Evolutionary conservation across 2,888 invertebrate genomes (phyloP).

Genomic region (Tetheella fluctuosa): DNA sequence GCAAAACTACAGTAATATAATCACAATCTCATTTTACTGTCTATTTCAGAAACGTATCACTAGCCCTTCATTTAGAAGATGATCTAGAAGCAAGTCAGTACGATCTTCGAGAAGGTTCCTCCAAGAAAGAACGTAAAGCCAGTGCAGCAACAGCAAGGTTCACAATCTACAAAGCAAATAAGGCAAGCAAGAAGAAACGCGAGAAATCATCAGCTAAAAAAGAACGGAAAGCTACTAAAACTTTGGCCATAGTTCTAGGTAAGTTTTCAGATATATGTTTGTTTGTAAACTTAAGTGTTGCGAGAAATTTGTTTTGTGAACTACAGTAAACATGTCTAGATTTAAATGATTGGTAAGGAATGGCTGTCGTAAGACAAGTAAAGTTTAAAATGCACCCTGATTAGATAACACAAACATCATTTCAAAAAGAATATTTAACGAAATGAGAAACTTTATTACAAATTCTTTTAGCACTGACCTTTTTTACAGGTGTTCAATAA

Average conservation of each 20-base stretch:
- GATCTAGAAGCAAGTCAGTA: slow-evolving; percentile 69
- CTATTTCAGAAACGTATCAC: slow-evolving; percentile 84
- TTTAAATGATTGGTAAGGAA: not conserved
- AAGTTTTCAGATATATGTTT: slow-evolving; percentile 58
- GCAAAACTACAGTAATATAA: no score
- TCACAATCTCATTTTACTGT: not conserved
- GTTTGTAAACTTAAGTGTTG: slow-evolving; percentile 1
- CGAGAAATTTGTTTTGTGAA: not conserved
- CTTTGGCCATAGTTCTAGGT: slow-evolving; percentile 99
- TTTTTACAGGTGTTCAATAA: no score
- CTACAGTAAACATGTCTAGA: not conserved
- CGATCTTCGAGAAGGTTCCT: slow-evolving; percentile 71
- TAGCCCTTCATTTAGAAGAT: slow-evolving; percentile 73
- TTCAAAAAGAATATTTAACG: no score
- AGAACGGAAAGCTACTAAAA: slow-evolving; percentile 99
- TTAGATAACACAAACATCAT: no score
- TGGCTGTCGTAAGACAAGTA: not conserved
- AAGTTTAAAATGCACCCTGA: not conserved
- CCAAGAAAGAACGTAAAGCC: slow-evolving; percentile 90
- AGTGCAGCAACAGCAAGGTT: slow-evolving; percentile 89
- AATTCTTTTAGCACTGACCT: no score
- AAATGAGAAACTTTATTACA: not conserved
- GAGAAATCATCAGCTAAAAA: slow-evolving; percentile 97
- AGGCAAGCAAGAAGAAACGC: slow-evolving; percentile 96
- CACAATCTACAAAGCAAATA: slow-evolving; percentile 96